phyloP scores from a whole-genome alignment of 2,888 invertebrate species.

The Melanostoma mellinum region DNA sequence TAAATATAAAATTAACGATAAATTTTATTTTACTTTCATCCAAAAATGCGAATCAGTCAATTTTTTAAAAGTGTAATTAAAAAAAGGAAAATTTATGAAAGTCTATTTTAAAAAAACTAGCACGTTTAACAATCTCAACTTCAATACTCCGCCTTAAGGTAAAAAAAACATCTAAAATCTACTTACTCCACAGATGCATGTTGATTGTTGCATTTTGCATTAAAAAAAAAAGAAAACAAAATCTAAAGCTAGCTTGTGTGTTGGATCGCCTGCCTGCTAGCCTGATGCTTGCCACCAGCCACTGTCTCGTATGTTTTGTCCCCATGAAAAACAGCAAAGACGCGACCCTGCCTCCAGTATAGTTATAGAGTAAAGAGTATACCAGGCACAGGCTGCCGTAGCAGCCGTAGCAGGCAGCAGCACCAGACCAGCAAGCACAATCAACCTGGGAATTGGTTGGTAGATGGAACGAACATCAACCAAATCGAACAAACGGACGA shows the following conservation, averaged over 20 bases:
- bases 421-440: constrained; percentile 19
- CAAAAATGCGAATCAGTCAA: too few relatives aligned
- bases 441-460: constrained; percentile 44
- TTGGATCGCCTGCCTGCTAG: constrained; percentile 37
- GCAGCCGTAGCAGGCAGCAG: constrained; percentile 11
- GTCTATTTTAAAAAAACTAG: too few relatives aligned
- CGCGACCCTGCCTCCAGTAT: constrained; percentile 13
- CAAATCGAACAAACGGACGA: constrained; percentile 21
- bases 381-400: background rate
- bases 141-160: constrained; percentile 2
- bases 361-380: background rate
- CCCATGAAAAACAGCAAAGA: constrained; percentile 44
- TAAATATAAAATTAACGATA: too few relatives aligned
- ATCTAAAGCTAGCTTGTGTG: constrained; percentile 38
- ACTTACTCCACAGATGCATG: constrained; percentile 62
- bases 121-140: background rate
- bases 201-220: constrained; percentile 62
- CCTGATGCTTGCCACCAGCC: constrained; percentile 44
- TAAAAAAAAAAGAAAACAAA: constrained; percentile 31
- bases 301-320: constrained; percentile 48
- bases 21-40: too few relatives aligned
- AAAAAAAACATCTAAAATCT: constrained; percentile 36
- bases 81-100: too few relatives aligned
- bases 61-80: too few relatives aligned
- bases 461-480: constrained; percentile 38